A percentile compares a stretch with the other conserved stretches of the same genome.
phyloP scores from a whole-genome alignment of 2,797 vertebrate species.

The Tadarida brasiliensis region DNA sequence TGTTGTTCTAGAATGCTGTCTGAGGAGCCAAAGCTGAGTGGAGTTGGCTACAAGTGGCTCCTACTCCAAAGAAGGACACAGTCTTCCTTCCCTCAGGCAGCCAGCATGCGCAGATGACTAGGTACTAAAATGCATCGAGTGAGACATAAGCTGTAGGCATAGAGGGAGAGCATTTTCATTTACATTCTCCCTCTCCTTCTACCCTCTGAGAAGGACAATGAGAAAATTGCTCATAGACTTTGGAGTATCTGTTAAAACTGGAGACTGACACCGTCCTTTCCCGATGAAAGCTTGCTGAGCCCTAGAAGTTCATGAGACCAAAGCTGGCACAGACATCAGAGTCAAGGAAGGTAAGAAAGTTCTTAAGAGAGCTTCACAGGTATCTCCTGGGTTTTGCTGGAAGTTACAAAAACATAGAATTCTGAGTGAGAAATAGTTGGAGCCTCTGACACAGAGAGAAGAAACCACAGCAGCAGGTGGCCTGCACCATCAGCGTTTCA shows the following conservation, averaged over 20 bases:
- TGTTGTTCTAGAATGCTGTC: slow-evolving; percentile 42
- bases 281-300: neutral
- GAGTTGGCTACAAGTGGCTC: neutral
- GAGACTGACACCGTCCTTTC: neutral
- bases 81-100: fast-evolving
- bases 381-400: neutral
- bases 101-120: neutral
- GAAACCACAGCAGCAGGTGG: neutral
- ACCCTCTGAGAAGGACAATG: neutral
- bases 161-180: neutral
- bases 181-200: neutral
- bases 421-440: neutral
- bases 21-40: neutral
- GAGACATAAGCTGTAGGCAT: neutral
- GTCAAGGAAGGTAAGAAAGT: neutral
- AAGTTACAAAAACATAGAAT: neutral
- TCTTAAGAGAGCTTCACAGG: neutral
- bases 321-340: neutral
- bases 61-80: neutral
- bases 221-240: neutral
- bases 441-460: neutral
- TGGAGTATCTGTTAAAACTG: neutral
- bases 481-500: neutral
- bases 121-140: neutral
- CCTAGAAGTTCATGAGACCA: neutral